These are phyloP conservation scores for Heliconius nattereri DNA, from an alignment of 1,140 invertebrate species.

Conservation along the genomic window DNA sequence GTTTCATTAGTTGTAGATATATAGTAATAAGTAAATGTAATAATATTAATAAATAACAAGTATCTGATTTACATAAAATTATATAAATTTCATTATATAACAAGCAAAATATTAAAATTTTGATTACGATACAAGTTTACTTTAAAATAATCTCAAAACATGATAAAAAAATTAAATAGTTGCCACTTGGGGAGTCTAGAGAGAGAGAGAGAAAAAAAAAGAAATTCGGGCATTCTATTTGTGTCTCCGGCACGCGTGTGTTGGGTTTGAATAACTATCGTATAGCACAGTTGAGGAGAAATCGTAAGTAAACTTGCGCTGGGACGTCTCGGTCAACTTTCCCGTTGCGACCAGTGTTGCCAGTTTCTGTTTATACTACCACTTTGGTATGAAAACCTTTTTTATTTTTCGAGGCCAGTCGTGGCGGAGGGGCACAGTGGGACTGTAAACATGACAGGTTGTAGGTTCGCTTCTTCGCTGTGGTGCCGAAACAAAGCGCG, in stretches of 20 bases:
- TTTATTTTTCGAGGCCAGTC: background rate
- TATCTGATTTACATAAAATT: background rate
- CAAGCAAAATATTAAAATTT: no score
- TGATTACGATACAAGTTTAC: no score
- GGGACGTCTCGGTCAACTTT: slow-evolving; percentile 28
- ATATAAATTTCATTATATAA: background rate
- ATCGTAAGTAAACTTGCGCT: slow-evolving; percentile 30
- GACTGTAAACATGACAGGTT: no score
- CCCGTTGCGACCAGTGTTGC: slow-evolving; percentile 20
- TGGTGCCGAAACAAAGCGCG: no score
- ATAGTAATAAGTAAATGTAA: no score
- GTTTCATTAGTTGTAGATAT: background rate
- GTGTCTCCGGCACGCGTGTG: slow-evolving; percentile 14
- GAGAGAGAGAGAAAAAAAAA: background rate
- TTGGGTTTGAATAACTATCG: slow-evolving; percentile 25
- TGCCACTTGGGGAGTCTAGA: background rate
- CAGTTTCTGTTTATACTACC: slow-evolving; percentile 8
- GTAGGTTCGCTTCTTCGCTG: no score
- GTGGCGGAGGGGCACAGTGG: no score
- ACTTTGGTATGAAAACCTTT: background rate
- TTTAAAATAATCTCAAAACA: no score
- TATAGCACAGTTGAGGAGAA: slow-evolving; percentile 21
- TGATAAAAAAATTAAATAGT: no score
- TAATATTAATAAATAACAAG: no score
- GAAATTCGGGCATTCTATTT: slow-evolving; percentile 13